A percentile compares a stretch with the other conserved stretches of the same genome.
Evolutionary conservation across 2,797 vertebrate genomes (phyloP).

Genomic region (Acrossocheilus fasciatus): DNA sequence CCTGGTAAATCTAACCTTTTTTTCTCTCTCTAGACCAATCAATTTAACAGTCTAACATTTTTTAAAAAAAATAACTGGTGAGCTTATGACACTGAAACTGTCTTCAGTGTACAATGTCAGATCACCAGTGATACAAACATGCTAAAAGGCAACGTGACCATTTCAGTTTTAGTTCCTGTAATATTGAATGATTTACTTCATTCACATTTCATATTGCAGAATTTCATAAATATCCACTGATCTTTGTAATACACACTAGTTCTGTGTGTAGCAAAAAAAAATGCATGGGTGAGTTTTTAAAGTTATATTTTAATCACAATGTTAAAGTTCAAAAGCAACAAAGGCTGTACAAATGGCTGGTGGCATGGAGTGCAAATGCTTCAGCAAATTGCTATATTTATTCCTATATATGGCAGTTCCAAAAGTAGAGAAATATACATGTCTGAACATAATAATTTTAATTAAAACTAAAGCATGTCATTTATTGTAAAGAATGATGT

Average conservation of each 20-base stretch:
- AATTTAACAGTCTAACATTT: background rate
- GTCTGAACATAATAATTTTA: background rate
- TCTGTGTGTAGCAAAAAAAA: no score
- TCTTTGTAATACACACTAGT: no score
- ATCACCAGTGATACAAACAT: background rate
- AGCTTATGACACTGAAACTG: background rate
- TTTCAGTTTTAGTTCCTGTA: background rate
- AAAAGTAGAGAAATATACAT: no score
- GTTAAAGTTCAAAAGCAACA: no score
- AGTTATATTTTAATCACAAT: no score
- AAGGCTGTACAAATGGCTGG: background rate
- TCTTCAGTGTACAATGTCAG: background rate
- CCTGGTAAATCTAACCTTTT: background rate
- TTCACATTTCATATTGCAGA: no score
- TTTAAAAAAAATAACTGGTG: background rate
- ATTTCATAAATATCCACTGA: no score
- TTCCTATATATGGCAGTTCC: no score
- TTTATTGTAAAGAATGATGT: background rate
- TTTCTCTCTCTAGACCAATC: background rate
- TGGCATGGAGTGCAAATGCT: background rate
- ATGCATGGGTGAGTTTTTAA: no score
- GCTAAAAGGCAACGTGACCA: background rate
- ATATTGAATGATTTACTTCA: no score
- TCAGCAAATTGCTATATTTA: background rate
- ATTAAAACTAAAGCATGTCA: background rate